Evolutionary conservation across 2,888 invertebrate genomes (phyloP).

Genomic region (Andricus quercusramuli): DNA sequence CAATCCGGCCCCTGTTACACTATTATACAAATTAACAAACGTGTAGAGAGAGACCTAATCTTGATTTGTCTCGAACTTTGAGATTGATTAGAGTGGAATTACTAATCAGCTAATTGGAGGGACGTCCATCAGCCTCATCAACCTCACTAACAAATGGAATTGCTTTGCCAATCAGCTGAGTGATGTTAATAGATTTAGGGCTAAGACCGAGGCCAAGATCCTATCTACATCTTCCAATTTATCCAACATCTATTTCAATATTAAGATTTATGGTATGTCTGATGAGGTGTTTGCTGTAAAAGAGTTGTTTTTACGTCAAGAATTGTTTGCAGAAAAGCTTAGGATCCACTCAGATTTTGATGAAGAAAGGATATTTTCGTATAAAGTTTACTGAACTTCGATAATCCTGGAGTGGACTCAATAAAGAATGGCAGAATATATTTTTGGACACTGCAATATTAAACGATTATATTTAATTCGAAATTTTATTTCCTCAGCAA

Average conservation of each 20-base stretch:
- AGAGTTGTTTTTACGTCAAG: not conserved
- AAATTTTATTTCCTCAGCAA: not conserved
- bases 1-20: not conserved
- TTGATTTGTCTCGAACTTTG: constrained; percentile 27
- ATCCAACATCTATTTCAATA: not conserved
- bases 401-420: not conserved
- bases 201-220: not conserved
- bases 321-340: not conserved
- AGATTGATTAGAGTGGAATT: constrained; percentile 24
- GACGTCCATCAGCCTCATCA: constrained; percentile 30
- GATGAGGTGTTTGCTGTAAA: not conserved
- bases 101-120: constrained; percentile 38
- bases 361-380: not conserved
- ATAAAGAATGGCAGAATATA: not conserved
- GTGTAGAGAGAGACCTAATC: not conserved
- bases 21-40: not conserved
- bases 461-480: not conserved
- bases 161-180: constrained; percentile 51
- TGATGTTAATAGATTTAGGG: constrained; percentile 28
- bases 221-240: not conserved
- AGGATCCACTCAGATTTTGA: not conserved
- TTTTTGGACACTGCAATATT: not conserved
- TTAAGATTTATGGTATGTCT: constrained; percentile 3
- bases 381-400: not conserved
- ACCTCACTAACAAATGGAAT: constrained; percentile 48